These are phyloP conservation scores for Nerophis lumbriciformis DNA, from an alignment of 2,113 vertebrate species.

Conservation along the genomic window DNA sequence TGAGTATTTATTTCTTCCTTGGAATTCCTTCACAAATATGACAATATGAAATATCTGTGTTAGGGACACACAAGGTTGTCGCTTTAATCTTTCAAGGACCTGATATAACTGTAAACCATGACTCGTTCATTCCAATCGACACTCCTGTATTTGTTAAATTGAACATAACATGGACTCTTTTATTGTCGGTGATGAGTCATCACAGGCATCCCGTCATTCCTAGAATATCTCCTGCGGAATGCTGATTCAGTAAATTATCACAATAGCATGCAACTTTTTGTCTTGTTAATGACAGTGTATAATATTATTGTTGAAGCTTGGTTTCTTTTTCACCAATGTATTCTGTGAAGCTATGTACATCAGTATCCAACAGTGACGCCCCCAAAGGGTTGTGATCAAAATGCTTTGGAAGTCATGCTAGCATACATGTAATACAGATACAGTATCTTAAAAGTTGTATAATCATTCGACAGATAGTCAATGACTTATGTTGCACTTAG, in stretches of 20 bases:
- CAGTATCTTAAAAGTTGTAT: too few relatives aligned
- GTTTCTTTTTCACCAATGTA: too few relatives aligned
- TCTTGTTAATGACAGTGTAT: too few relatives aligned
- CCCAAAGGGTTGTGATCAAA: too few relatives aligned
- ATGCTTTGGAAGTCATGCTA: too few relatives aligned
- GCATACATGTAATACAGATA: too few relatives aligned
- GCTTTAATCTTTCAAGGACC: constrained; percentile 12
- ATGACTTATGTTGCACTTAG: too few relatives aligned
- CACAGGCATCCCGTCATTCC: constrained; percentile 27
- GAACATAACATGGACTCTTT: constrained; percentile 31
- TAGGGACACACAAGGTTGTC: not conserved
- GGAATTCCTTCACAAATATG: constrained; percentile 14
- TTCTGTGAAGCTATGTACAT: too few relatives aligned
- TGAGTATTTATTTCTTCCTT: not conserved
- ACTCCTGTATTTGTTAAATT: constrained; percentile 38
- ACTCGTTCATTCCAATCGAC: constrained; percentile 40
- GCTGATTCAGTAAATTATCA: constrained; percentile 11
- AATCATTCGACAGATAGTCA: too few relatives aligned
- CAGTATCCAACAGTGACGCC: too few relatives aligned
- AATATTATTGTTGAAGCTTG: not conserved
- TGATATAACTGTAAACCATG: constrained; percentile 11
- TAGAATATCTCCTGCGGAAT: constrained; percentile 20
- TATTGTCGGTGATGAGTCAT: constrained; percentile 38
- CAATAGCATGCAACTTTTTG: constrained; percentile 7
- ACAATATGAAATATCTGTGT: not conserved